Evolutionary conservation across 2,113 vertebrate species (phyloP), one percentile per base, ranked within the genome.

Genomic region (Cygnus buccinator): DNA sequence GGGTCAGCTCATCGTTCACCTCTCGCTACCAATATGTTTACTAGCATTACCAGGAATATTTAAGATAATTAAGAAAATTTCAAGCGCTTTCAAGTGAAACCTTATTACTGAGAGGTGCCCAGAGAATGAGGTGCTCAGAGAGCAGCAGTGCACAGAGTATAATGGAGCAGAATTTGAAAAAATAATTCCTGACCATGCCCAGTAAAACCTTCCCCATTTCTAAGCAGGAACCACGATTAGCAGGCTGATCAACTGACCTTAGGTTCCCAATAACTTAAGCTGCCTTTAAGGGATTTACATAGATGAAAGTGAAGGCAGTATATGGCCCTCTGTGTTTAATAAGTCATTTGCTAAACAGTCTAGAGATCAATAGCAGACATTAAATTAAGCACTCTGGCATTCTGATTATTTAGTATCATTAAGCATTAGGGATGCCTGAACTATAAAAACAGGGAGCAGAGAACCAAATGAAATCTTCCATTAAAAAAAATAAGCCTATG

Each of bases 351-450:
- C 83, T 96, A 50, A 96, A 67, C 88, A 94, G 90, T 37, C 83
- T 58, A 75, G 44, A 66, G 78, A 97, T 93, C 96, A 93, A 89
- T 71, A 93, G 71, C 65, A 96, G 58, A 82, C 76, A 70, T 83
- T 89, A 96, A 93, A 96, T 97, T 95, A 96, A 97, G 67, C 83
- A 94, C 72, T 93, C 90, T 93, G 92, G 71, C 87, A 95, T 97
- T 97, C 91, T 95, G 95, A 92, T 88, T 94, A 95, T 94, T 98
- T 97, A 97, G 85, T 92, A 93, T 94, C 80, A 90, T 90, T 96
- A 89, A 50, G 77, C 87, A 92, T 96, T 95, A 96, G 87, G 93
- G 93, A 97, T 95, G 90, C 76, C 75, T 94, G 89, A 73, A 89
- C 55, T 94, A 74, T 89, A 97, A 97, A 97, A 96, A 84, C 83